Base-by-base conservation (phyloP, 1,140 invertebrate species). In the Globodera ellingtonae region DNA sequence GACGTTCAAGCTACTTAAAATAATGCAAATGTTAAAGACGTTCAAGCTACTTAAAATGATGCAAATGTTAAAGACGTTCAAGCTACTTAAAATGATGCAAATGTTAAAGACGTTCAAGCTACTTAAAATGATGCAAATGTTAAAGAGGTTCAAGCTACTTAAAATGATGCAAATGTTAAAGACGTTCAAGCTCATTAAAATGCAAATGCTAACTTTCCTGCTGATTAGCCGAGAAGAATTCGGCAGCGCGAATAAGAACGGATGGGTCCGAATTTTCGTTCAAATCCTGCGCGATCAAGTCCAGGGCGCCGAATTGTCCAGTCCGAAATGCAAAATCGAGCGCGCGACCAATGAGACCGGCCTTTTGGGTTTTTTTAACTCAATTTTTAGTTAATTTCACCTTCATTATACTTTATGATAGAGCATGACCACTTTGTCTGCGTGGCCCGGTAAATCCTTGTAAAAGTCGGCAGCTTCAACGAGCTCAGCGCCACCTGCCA, bases 381-480 rank as follows among this genome's bases (percentile, higher is more conserved):
- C 15, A 24, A 72, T 76, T 78, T 13, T 24, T 35, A 47, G 10
- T 44, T 72, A 50, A 47, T 8, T n/a, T 67, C 24, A 10, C 59
- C 21, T 78, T 65, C 13, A 56, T 44, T 79, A 81, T 67, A 91
- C 91, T 88, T 95, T 94, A 88, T 98, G 95, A 89, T 98, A 98
- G 0, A 98, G 90, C 81, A 96, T 92, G 72, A 97, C 94, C 15
- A 97, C 95, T 86, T 94, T 94, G 85, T 96, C 94, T 79, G 91
- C 90, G 70, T 91, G 89, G 8, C 90, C 90, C 5, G 92, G 92
- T 82, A 93, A 92, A 6, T 93, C 92, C 86, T 92, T 91, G 83
- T 97, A 95, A 90, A 95, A 96, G 44, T 93, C 62, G 0, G 96
- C 97, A 5, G 95, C 95, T 84, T 95, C 94, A 21, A 95, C 91